Evolutionary conservation across 2,113 vertebrate genomes (phyloP).

Genomic region (Sinocyclocheilus anshuiensis): DNA sequence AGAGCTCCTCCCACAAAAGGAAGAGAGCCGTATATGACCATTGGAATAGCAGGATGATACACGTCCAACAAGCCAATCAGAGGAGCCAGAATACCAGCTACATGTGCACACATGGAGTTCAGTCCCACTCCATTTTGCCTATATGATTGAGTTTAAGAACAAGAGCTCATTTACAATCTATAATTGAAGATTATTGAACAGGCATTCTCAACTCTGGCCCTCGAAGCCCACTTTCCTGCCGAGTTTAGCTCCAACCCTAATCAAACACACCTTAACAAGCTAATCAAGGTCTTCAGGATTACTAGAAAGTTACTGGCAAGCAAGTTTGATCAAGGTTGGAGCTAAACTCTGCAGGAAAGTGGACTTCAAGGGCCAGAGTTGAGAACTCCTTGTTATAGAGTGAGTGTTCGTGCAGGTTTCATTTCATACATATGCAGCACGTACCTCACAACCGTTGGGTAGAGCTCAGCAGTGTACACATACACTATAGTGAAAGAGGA

Average conservation of each 20-base stretch:
- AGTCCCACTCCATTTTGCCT: slow-evolving; percentile 85
- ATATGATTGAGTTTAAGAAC: not conserved
- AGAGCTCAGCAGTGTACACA: slow-evolving; percentile 83
- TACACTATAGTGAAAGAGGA: slow-evolving; percentile 75
- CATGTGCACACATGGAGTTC: slow-evolving; percentile 74
- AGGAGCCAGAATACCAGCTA: slow-evolving; percentile 79
- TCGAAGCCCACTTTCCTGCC: no score
- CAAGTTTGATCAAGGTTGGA: no score
- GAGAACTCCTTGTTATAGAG: no score
- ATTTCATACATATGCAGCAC: slow-evolving; percentile 40
- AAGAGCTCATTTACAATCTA: not conserved
- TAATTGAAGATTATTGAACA: not conserved
- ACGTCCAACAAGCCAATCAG: slow-evolving; percentile 77
- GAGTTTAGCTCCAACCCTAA: no score
- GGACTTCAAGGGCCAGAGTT: no score
- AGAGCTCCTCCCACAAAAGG: slow-evolving; percentile 68
- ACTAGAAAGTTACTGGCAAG: no score
- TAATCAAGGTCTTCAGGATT: no score
- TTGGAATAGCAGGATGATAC: slow-evolving; percentile 74
- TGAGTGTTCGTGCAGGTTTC: not conserved
- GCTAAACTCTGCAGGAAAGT: no score
- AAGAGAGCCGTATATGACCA: slow-evolving; percentile 77
- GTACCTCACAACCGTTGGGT: slow-evolving; percentile 84
- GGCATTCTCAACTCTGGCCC: no score
- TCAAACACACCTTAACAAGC: no score